phyloP scores from a whole-genome alignment of 1,140 invertebrate species.

The Rhopalosiphum padi region DNA sequence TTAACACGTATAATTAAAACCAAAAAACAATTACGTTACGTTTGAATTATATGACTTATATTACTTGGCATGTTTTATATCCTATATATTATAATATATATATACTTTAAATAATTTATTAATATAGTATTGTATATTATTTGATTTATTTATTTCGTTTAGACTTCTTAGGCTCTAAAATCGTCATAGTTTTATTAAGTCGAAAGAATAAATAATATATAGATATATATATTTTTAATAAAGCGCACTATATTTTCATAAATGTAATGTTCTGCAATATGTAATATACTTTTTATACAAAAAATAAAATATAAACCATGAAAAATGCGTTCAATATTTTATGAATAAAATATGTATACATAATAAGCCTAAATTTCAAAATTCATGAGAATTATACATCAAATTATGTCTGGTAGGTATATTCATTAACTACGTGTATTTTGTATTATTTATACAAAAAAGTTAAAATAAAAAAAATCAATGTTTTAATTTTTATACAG shows the following conservation, averaged over 20 bases:
- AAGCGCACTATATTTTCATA: neutral
- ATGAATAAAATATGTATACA: neutral
- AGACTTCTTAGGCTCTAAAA: neutral
- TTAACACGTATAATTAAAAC: neutral
- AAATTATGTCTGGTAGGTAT: neutral
- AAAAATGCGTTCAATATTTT: neutral
- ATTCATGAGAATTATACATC: neutral
- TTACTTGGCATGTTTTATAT: neutral
- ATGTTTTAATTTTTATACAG: neutral
- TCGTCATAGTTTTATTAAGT: neutral
- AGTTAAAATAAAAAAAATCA: neutral
- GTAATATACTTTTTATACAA: neutral
- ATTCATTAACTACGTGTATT: neutral
- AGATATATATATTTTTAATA: neutral
- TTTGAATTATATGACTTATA: neutral
- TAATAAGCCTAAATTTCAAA: neutral
- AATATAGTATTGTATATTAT: too few relatives aligned
- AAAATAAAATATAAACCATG: neutral
- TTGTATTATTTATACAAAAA: neutral
- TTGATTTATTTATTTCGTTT: neutral
- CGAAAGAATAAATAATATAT: neutral
- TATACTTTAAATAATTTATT: neutral
- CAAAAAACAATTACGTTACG: neutral
- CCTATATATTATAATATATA: neutral
- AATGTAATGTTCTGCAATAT: neutral